These are phyloP conservation scores for Diploptera punctata DNA, from an alignment of 2,888 invertebrate species.

Conservation along the genomic window DNA sequence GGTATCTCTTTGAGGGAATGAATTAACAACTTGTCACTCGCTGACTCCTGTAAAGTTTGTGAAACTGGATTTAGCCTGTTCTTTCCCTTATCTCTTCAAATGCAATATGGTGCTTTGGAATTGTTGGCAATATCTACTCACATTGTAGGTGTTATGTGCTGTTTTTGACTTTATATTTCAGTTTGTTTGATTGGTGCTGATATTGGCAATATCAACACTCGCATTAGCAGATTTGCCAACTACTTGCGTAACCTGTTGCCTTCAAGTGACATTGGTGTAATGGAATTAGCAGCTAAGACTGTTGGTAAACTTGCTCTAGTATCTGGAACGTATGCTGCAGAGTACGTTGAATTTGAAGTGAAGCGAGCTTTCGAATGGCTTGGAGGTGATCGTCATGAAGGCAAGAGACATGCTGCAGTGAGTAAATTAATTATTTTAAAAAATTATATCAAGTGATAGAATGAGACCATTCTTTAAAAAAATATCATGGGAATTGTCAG, in stretches of 20 bases:
- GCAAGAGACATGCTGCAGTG: constrained; percentile 88
- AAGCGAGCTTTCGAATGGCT: constrained; percentile 96
- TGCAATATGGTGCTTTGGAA: too few species aligned
- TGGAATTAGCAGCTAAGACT: constrained; percentile 96
- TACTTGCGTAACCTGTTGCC: constrained; percentile 89
- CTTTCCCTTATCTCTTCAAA: too few species aligned
- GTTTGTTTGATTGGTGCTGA: constrained; percentile 94
- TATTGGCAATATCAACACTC: constrained; percentile 88
- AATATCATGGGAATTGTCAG: too few species aligned
- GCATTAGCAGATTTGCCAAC: constrained; percentile 92
- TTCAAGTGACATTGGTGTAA: constrained; percentile 89
- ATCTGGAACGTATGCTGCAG: constrained; percentile 92
- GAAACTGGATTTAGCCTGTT: too few species aligned
- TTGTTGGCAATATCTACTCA: too few species aligned
- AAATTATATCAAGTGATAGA: too few species aligned
- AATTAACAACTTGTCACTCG: too few species aligned
- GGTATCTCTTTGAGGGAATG: too few species aligned
- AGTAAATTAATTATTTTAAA: too few species aligned
- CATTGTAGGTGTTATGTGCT: too few species aligned
- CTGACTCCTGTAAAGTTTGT: too few species aligned
- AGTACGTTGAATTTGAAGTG: constrained; percentile 98
- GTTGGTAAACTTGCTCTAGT: constrained; percentile 91
- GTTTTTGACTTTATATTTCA: constrained; percentile 55
- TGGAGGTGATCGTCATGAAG: constrained; percentile 87
- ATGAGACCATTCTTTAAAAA: too few species aligned